Percentiles rank a stretch among this genome's conserved stretches.
Evolutionary conservation across 2,888 invertebrate species (phyloP).

Genomic region (Rhopalosiphum nymphaeae): DNA sequence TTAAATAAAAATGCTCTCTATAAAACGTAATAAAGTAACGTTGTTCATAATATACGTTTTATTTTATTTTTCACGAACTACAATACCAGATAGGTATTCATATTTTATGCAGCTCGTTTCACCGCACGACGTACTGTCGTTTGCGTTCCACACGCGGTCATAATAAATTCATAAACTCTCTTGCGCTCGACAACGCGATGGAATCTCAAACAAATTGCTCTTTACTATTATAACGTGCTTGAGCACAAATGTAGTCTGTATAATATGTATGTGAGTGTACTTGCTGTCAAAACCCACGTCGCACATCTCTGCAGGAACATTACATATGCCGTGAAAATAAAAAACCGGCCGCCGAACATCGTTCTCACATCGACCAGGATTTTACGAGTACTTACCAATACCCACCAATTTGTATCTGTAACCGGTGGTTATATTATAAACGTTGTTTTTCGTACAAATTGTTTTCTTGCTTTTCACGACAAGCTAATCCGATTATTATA

Average conservation of each 20-base stretch:
- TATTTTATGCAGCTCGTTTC: slow-evolving; percentile 62
- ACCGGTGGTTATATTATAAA: not conserved
- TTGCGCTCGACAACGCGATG: slow-evolving; percentile 39
- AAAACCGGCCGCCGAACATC: not conserved
- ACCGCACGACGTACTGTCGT: slow-evolving; percentile 62
- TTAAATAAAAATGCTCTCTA: slow-evolving; percentile 11
- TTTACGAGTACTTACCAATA: not conserved
- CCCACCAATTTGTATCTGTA: not conserved
- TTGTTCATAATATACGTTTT: not conserved
- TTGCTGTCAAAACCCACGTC: slow-evolving; percentile 37
- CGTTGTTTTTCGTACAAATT: not conserved
- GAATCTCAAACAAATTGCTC: slow-evolving; percentile 63
- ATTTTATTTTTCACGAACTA: not conserved
- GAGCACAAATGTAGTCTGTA: not conserved
- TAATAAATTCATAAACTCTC: slow-evolving; percentile 63
- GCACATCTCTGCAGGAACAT: slow-evolving; percentile 46
- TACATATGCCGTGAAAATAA: not conserved
- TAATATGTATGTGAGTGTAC: not conserved
- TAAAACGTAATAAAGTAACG: slow-evolving; percentile 16
- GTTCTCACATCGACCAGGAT: not conserved
- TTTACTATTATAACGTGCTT: slow-evolving; percentile 45
- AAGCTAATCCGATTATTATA: not conserved
- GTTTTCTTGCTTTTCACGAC: not conserved
- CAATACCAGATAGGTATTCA: slow-evolving; percentile 46
- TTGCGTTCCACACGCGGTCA: slow-evolving; percentile 59